These are phyloP conservation scores for Proterorhinus semilunaris DNA, from an alignment of 2,113 vertebrate genomes.

Conservation along the genomic window DNA sequence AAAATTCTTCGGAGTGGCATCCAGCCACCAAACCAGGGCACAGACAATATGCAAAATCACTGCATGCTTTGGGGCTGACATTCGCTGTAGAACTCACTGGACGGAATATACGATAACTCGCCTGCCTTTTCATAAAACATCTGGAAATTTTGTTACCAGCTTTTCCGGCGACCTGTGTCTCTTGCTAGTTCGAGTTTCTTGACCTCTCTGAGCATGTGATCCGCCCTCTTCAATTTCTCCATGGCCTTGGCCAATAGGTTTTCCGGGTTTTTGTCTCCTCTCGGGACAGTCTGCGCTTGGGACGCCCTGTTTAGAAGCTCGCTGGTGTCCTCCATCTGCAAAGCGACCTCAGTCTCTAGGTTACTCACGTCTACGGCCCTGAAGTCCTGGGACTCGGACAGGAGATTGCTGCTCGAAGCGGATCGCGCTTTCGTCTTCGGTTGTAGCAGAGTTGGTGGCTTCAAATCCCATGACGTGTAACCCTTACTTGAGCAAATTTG, in stretches of 20 bases:
- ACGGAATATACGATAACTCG: background rate
- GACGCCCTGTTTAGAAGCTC: slow-evolving; percentile 76
- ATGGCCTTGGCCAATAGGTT: slow-evolving; percentile 83
- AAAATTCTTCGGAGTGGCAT: no score
- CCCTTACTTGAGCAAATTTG: background rate
- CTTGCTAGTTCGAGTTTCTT: slow-evolving; percentile 72
- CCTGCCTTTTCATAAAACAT: background rate
- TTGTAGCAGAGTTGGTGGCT: slow-evolving; percentile 31
- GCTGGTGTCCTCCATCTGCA: slow-evolving; percentile 81
- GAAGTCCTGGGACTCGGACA: slow-evolving; percentile 54
- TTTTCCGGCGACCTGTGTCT: slow-evolving; percentile 75
- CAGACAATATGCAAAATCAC: no score
- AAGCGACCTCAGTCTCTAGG: slow-evolving; percentile 83
- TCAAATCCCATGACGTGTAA: background rate
- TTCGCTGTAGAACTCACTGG: background rate
- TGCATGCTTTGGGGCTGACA: background rate
- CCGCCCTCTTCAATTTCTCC: slow-evolving; percentile 86
- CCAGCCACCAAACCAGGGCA: no score
- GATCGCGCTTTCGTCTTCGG: slow-evolving; percentile 67
- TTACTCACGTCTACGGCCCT: slow-evolving; percentile 56
- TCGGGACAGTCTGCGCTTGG: slow-evolving; percentile 27
- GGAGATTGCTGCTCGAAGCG: slow-evolving; percentile 82
- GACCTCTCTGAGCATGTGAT: slow-evolving; percentile 86
- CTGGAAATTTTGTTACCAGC: slow-evolving; percentile 73
- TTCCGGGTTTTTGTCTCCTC: slow-evolving; percentile 54